Conservation (phyloP, 2,797 vertebrate genomes). For the Eupleurogrammus muticus region DNA sequence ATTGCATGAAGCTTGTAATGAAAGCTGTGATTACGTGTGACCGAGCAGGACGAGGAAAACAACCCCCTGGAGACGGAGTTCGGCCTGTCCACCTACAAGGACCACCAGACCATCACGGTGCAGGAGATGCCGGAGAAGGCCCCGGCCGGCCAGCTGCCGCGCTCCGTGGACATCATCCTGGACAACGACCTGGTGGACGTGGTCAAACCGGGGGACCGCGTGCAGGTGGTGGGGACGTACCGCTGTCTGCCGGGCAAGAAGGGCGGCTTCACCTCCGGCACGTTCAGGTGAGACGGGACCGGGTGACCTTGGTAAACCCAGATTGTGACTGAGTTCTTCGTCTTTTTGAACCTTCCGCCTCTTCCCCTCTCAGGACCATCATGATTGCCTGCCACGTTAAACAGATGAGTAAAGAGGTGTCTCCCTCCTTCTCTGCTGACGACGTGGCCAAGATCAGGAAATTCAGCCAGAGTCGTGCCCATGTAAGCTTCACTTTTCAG, state of each 20-base stretch:
- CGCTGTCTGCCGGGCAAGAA: slow-evolving; percentile 96
- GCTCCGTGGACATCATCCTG: slow-evolving; percentile 94
- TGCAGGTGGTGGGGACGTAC: slow-evolving; percentile 95
- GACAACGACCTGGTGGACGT: slow-evolving; percentile 95
- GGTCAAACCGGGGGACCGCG: slow-evolving; percentile 93
- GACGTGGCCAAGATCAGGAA: slow-evolving; percentile 96
- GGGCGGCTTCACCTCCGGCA: slow-evolving; percentile 94
- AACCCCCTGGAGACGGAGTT: slow-evolving; percentile 97
- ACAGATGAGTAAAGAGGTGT: slow-evolving; percentile 93
- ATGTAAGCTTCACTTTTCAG: slow-evolving; percentile 73
- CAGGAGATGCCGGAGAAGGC: slow-evolving; percentile 99
- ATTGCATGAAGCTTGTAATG: no score
- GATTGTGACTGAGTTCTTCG: not conserved
- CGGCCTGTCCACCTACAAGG: slow-evolving; percentile 94
- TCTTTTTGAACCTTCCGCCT: fast-evolving
- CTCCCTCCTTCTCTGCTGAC: slow-evolving; percentile 87
- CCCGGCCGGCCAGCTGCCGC: slow-evolving; percentile 95
- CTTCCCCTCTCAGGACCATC: slow-evolving; percentile 86
- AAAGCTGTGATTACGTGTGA: not conserved
- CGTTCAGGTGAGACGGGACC: slow-evolving; percentile 88
- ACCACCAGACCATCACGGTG: slow-evolving; percentile 97
- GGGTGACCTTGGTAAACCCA: fast-evolving
- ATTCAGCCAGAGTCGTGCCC: slow-evolving; percentile 89
- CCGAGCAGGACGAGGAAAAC: slow-evolving; percentile 94
- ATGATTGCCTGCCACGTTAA: slow-evolving; percentile 95